Evolutionary conservation across 64 coral and sea anemone genomes (phyloP), one percentile per base, ranked within the genome.

Genomic region (Montipora cactus): DNA sequence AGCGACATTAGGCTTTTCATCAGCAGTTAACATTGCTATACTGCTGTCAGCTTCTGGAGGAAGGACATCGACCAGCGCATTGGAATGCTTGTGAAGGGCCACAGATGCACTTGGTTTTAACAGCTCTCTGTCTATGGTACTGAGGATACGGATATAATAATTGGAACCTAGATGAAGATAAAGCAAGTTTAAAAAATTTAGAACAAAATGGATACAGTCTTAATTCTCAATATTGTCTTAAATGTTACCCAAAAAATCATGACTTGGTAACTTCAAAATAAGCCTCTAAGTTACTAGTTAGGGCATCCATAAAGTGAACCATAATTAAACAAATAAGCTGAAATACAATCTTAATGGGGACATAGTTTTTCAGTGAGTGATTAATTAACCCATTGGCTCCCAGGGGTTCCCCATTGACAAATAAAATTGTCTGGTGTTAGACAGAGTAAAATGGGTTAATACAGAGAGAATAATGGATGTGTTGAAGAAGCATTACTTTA

Each of bases 81-180:
- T 98, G 10, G 97, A 98, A 79, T 98, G 97, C 94, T 96, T 98
- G 52, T 98, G 97, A 52, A 98, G 91, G 4, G 97, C 97, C 51
- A 98, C 97, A 47, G 97, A 98, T 73, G 97, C 97, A 96, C 97
- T 98, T n/a, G 97, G 97, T 92, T 98, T 98, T 61, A 98, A 70
- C 58, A 98, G 92, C 79, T 98, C 97, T 8, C 93, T 87, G 88
- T 98, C 97, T 68, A 96, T 98, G 9, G 97, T 98, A 10, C 94
- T 95, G 59, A 98, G 79, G 44, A 98, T 98, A 19, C 97, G 94
- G 64, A 98, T 95, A 61, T 98, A 98, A 72, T 96, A 98, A 64
- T 98, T 98, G 51, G 97, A 98, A n/a, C 97, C 97, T 98, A 79
- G 20, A 80, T 21, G 59, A 28, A 75, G 11, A 91, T 14, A 72